These are phyloP conservation scores for Netelia melanura DNA, from an alignment of 2,888 invertebrate genomes.

Conservation along the genomic window DNA sequence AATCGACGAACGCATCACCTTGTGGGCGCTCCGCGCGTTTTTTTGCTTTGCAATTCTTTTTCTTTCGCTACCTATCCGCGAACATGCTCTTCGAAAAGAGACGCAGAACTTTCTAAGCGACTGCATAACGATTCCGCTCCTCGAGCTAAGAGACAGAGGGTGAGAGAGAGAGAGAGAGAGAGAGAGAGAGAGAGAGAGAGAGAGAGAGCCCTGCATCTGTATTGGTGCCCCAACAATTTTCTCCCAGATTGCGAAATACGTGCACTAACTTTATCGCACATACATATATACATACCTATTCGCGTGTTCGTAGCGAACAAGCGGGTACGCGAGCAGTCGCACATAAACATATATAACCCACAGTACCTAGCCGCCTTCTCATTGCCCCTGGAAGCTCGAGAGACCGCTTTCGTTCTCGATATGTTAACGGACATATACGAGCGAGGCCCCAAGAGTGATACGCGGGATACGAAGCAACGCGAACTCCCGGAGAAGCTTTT, in stretches of 20 bases:
- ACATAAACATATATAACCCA: not conserved
- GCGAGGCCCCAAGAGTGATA: not conserved
- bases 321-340: not conserved
- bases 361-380: not conserved
- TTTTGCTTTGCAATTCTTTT: not conserved
- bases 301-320: conserved; percentile 16
- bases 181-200: not conserved
- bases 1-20: not conserved
- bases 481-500: conserved; percentile 28
- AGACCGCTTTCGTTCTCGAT: conserved; percentile 44
- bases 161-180: no score
- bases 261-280: not conserved
- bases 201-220: conserved; percentile 28
- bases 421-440: conserved; percentile 16
- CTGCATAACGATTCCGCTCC: conserved; percentile 66
- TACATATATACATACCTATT: not conserved
- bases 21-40: conserved; percentile 10
- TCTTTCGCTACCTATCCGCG: conserved; percentile 43
- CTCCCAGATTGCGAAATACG: conserved; percentile 54
- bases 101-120: conserved; percentile 69
- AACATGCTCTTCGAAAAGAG: conserved; percentile 22
- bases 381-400: conserved; percentile 14
- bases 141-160: conserved; percentile 18
- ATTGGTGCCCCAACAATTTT: conserved; percentile 60
- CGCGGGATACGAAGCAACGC: not conserved